These are phyloP conservation scores for Cynaeus angustus DNA, from an alignment of 2,888 invertebrate genomes.

Conservation along the genomic window DNA sequence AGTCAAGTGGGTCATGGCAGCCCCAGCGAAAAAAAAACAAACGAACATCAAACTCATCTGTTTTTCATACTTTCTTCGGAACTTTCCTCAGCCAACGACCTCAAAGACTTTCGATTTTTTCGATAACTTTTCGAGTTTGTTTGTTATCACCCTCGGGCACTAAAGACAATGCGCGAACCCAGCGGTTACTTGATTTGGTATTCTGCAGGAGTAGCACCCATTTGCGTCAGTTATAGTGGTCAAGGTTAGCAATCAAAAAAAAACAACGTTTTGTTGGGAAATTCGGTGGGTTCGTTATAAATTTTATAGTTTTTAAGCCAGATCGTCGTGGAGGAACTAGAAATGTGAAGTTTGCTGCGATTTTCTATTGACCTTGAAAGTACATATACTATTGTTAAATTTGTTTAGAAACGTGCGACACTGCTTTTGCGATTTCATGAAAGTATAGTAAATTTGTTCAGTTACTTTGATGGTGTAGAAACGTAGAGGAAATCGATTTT, in stretches of 20 bases:
- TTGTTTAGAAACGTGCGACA: not conserved
- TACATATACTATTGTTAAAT: no score
- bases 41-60: not conserved
- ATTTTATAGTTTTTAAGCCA: not conserved
- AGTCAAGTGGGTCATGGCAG: conserved; percentile 7
- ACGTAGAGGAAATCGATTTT: not conserved
- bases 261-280: conserved; percentile 9
- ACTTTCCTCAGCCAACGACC: conserved; percentile 15
- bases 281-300: not conserved
- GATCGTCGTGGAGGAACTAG: no score
- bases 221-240: conserved; percentile 33
- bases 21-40: not conserved
- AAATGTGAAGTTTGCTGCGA: no score
- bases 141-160: no score
- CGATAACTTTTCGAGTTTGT: not conserved
- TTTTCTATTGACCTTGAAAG: no score
- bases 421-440: not conserved
- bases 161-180: not conserved
- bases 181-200: conserved; percentile 9
- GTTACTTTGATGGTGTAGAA: not conserved
- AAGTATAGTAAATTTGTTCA: not conserved
- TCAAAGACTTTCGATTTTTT: conserved; percentile 13
- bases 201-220: conserved; percentile 3
- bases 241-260: conserved; percentile 29
- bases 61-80: conserved; percentile 25